Evolutionary conservation across 2,888 invertebrate genomes (phyloP).

Genomic region (Trisateles emortualis): DNA sequence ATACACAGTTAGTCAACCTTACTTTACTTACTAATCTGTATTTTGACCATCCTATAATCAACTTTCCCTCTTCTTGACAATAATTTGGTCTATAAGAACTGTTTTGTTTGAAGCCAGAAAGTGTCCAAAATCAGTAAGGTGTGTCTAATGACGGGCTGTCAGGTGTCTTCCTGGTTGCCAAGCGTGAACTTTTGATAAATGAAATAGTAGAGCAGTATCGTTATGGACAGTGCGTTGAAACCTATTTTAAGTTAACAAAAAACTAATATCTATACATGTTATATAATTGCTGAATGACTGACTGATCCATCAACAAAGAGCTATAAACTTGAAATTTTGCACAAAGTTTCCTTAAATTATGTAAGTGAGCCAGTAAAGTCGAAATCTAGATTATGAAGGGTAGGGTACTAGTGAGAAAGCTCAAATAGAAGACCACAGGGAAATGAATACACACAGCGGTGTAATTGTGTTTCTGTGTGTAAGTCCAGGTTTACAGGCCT

Average conservation of each 20-base stretch:
- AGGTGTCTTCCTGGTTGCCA: constrained; percentile 17
- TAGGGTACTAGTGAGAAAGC: too few species aligned
- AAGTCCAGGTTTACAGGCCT: too few species aligned
- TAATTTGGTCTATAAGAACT: constrained; percentile 31
- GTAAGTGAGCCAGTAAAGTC: too few species aligned
- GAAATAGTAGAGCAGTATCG: constrained; percentile 3
- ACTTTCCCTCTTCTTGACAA: constrained; percentile 37
- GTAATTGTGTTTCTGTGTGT: too few species aligned
- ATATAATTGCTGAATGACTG: too few species aligned
- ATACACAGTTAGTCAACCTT: background rate
- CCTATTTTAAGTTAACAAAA: background rate
- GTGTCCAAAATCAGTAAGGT: constrained; percentile 38
- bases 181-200: constrained; percentile 45
- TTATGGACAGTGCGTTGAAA: constrained; percentile 4
- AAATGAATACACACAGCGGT: too few species aligned
- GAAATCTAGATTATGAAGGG: too few species aligned
- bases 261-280: too few species aligned
- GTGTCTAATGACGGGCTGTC: constrained; percentile 45
- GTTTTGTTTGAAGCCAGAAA: constrained; percentile 46
- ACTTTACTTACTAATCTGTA: background rate
- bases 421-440: too few species aligned
- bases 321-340: too few species aligned
- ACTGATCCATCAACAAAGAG: too few species aligned
- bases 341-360: too few species aligned
- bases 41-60: constrained; percentile 5